These are phyloP conservation scores for Crocodylus rhombifer DNA, from an alignment of 2,797 vertebrate species.

Conservation along the genomic window DNA sequence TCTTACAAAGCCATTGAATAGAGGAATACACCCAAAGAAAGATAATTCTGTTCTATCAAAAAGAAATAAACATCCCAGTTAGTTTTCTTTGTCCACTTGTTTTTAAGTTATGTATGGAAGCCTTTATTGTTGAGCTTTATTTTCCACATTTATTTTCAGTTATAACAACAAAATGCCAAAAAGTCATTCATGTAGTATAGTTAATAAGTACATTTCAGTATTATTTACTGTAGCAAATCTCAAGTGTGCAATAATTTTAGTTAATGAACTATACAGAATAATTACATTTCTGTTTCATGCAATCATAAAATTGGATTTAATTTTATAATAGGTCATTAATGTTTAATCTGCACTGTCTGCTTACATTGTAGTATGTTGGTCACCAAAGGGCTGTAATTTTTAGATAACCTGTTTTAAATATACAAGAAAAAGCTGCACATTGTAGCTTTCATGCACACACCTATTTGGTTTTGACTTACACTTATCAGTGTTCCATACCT, in stretches of 20 bases:
- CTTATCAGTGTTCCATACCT: not conserved
- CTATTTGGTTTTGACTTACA: not conserved
- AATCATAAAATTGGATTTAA: slow-evolving; percentile 6
- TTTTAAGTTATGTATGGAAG: not conserved
- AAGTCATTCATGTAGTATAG: not conserved
- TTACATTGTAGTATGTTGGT: not conserved
- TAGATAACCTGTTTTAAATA: not conserved
- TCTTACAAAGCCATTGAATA: not conserved
- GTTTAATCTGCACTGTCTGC: not conserved
- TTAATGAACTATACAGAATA: slow-evolving; percentile 40
- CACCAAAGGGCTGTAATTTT: not conserved
- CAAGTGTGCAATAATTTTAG: not conserved
- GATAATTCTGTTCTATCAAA: not conserved
- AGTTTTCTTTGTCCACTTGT: fast-evolving
- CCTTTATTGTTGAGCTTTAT: not conserved
- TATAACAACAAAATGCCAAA: not conserved
- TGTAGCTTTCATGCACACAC: not conserved
- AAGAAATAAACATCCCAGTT: not conserved
- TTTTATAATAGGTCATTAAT: not conserved
- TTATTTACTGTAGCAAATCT: slow-evolving; percentile 43
- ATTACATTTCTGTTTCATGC: slow-evolving; percentile 29
- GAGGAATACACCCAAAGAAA: not conserved
- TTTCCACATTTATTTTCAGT: not conserved
- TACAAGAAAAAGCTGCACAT: not conserved
- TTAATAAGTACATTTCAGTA: not conserved